phyloP scores from a whole-genome alignment of 2,888 invertebrate species.

The Acronicta alni region DNA sequence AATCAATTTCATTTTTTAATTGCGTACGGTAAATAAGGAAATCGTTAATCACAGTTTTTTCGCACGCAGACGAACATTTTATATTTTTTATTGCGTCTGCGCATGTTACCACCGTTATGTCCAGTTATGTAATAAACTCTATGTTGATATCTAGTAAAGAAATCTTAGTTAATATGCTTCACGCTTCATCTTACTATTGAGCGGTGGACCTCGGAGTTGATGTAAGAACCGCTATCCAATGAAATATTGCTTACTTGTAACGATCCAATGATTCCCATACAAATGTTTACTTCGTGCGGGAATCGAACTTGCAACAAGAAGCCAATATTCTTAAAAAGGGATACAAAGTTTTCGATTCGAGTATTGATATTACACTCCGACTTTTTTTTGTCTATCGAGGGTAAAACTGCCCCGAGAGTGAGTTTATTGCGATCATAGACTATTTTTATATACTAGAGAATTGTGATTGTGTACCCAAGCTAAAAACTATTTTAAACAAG shows the following conservation, averaged over 20 bases:
- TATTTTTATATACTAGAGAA: no score
- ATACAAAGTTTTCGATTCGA: no score
- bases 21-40: slow-evolving; percentile 51
- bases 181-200: slow-evolving; percentile 47
- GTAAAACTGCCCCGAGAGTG: no score
- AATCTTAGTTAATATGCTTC: slow-evolving; percentile 48
- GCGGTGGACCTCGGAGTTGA: slow-evolving; percentile 19
- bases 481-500: no score
- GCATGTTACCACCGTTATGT: slow-evolving; percentile 50
- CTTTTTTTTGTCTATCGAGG: background rate
- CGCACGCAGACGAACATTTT: slow-evolving; percentile 35
- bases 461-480: no score
- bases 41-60: slow-evolving; percentile 31
- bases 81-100: slow-evolving; percentile 36
- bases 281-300: no score
- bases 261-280: no score
- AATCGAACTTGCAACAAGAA: no score
- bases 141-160: slow-evolving; percentile 45
- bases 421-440: no score
- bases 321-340: no score
- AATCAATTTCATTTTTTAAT: slow-evolving; percentile 40
- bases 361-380: no score
- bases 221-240: slow-evolving; percentile 28
- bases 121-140: slow-evolving; percentile 55
- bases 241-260: no score